Percentiles rank a stretch among this genome's conserved stretches.
These are phyloP conservation scores for Heliocidaris erythrogramma DNA, from an alignment of 35 echinoderm and acorn worm species.

Conservation along the genomic window DNA sequence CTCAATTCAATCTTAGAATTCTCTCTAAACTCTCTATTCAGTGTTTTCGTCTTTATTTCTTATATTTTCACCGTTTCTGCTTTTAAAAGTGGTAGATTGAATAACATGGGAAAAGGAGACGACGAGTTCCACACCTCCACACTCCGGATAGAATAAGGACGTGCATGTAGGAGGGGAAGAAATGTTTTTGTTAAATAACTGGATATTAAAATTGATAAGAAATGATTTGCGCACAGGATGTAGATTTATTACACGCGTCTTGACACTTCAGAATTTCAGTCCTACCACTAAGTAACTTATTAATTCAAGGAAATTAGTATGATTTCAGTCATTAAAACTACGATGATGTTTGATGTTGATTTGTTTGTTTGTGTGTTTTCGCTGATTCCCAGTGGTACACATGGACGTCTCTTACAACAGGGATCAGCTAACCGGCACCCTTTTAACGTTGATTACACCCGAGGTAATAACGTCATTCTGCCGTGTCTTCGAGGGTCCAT, in stretches of 20 bases:
- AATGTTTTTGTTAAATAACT: too few relatives aligned
- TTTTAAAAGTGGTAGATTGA: constrained; percentile 1
- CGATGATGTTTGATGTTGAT: too few relatives aligned
- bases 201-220: too few relatives aligned
- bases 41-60: not conserved
- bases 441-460: not conserved
- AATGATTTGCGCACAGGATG: too few relatives aligned
- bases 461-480: not conserved
- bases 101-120: not conserved
- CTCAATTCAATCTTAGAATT: not conserved
- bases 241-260: too few relatives aligned
- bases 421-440: not conserved
- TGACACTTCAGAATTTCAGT: too few relatives aligned
- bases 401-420: not conserved
- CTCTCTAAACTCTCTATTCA: not conserved
- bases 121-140: not conserved
- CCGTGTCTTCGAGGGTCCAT: constrained; percentile 14
- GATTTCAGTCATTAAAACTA: too few relatives aligned
- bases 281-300: too few relatives aligned
- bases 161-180: not conserved
- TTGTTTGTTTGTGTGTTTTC: not conserved
- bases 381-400: not conserved
- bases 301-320: too few relatives aligned
- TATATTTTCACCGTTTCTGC: not conserved
- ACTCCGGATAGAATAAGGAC: not conserved